Conservation (phyloP, 2,888 invertebrate species). For the Calliopum simillimum region DNA sequence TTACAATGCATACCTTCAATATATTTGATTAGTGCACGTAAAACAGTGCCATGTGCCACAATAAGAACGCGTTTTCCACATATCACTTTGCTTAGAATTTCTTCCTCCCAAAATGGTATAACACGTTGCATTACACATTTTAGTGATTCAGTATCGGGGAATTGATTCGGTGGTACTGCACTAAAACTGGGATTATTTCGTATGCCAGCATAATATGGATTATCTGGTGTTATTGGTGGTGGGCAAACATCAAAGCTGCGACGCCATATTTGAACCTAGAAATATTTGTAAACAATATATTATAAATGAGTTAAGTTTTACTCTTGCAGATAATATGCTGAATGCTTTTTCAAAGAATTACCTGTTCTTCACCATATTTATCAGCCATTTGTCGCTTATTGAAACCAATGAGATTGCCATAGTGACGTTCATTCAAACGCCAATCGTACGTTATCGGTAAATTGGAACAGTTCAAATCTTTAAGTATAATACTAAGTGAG, state of each 20-base stretch:
- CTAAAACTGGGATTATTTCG: constrained; percentile 81
- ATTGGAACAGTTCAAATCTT: constrained; percentile 75
- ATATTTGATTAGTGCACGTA: constrained; percentile 87
- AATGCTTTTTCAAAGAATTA: constrained; percentile 59
- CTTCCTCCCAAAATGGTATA: constrained; percentile 87
- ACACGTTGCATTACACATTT: constrained; percentile 85
- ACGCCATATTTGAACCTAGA: constrained; percentile 84
- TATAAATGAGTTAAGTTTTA: too few relatives aligned
- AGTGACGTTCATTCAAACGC: constrained; percentile 89
- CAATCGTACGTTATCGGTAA: constrained; percentile 80
- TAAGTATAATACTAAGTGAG: constrained; percentile 77
- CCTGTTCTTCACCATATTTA: constrained; percentile 86
- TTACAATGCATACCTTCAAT: constrained; percentile 76
- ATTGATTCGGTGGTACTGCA: constrained; percentile 77
- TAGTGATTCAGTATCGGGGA: constrained; percentile 86
- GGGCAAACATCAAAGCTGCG: constrained; percentile 86
- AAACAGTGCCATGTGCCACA: constrained; percentile 88
- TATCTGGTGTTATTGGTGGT: constrained; percentile 81
- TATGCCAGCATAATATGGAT: constrained; percentile 81
- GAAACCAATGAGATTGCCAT: constrained; percentile 86
- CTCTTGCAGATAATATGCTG: background rate
- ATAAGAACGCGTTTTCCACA: constrained; percentile 83
- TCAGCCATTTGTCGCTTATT: constrained; percentile 88
- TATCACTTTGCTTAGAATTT: constrained; percentile 77
- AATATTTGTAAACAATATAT: background rate